Evolutionary conservation across 2,888 invertebrate genomes (phyloP).

Genomic region (Volucella inanis): DNA sequence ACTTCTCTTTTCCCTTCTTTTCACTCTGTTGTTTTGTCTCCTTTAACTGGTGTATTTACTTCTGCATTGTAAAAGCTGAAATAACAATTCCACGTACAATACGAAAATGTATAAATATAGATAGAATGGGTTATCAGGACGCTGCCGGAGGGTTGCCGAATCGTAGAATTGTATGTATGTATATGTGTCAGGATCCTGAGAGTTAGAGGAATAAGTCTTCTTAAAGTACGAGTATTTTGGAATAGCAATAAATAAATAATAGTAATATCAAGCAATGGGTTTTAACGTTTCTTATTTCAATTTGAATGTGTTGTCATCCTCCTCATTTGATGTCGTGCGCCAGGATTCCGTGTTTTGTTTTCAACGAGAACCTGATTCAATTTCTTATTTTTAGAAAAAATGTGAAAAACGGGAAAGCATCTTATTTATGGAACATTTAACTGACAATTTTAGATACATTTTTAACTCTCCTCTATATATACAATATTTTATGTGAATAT

Average conservation of each 20-base stretch:
- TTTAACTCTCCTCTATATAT: constrained; percentile 2
- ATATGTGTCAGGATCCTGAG: constrained; percentile 45
- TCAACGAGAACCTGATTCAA: constrained; percentile 10
- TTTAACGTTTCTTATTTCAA: constrained; percentile 52
- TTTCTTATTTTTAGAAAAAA: background rate
- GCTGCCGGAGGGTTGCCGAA: too few relatives aligned
- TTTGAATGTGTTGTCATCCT: constrained; percentile 34
- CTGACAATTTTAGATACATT: constrained; percentile 28
- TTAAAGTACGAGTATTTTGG: constrained; percentile 53
- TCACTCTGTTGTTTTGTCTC: constrained; percentile 6
- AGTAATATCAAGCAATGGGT: constrained; percentile 51
- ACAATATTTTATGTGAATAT: too few relatives aligned
- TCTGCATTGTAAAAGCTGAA: constrained; percentile 58
- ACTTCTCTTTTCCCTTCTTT: background rate
- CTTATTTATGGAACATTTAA: constrained; percentile 28
- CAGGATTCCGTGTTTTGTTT: constrained; percentile 14
- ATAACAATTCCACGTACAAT: constrained; percentile 55
- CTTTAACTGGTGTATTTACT: constrained; percentile 54
- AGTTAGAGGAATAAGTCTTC: constrained; percentile 54
- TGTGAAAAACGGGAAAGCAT: background rate
- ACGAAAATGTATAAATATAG: background rate
- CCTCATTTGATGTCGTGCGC: background rate
- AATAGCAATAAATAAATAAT: constrained; percentile 58
- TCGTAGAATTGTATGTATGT: constrained; percentile 36
- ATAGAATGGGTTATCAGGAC: background rate